Base-by-base conservation (phyloP, 2,888 invertebrate genomes). In the Folsomia manolachei region DNA sequence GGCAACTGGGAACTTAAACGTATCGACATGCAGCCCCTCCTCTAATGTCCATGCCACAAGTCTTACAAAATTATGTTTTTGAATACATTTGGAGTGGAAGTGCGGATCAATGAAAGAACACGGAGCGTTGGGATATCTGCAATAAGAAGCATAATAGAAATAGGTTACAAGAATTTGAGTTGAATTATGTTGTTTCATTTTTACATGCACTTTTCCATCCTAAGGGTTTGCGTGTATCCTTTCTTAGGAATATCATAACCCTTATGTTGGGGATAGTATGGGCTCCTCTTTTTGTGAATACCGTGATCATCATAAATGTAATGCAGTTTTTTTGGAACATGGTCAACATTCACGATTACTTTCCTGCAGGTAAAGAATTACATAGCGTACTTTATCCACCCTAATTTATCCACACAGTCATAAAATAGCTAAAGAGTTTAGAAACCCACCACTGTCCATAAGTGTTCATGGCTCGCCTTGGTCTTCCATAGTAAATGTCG, bases 171-270 rank as follows among this genome's bases (percentile, higher is more conserved):
- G n/a, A n/a, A n/a, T n/a, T n/a, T n/a, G n/a, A n/a, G n/a, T n/a
- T n/a, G n/a, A n/a, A n/a, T n/a, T n/a, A n/a, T n/a, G 25, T 14
- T 39, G 23, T 25, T 52, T 66, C 7, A 64, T 19, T 14, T 7
- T 18, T 79, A 83, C 82, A 83, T 77, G 80, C 84, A 84, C 70
- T 83, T 83, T 73, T 84, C 84, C 81, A 84, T 78, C 1, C 84
- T 78, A 21, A 84, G 73, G 0, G 84, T 84, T 79, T 84, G 84
- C 0, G 84, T 83, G 74, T 83, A 83, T 7, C 71, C 39, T 23
- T 64, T 67, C 1, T 26, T 39, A 61, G 60, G 18, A 23, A 63
- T 51, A 9, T 51, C 63, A 23, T 72, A 63, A 11, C 39, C 52
- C 19, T 23, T 26, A 52, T 51, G 63, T 19, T 26, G 26, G 23